A percentile compares a stretch with the other conserved stretches of the same genome.
Evolutionary conservation across 2,113 vertebrate species (phyloP).

Genomic region (Anas platyrhynchos): DNA sequence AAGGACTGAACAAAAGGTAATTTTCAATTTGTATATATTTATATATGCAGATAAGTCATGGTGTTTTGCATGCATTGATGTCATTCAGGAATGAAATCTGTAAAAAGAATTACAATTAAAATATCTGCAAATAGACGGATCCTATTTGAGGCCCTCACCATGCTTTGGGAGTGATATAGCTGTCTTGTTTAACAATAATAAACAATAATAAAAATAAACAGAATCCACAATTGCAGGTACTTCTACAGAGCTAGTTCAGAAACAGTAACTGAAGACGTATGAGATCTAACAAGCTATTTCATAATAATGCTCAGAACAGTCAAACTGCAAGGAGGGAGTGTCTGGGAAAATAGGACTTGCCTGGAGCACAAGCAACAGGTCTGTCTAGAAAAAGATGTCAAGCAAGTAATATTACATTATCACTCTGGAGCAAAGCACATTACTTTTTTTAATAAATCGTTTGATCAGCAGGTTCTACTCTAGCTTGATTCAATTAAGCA

Average conservation of each 20-base stretch:
- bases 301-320: conserved; percentile 10
- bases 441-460: not conserved
- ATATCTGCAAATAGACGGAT: not conserved
- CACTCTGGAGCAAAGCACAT: not conserved
- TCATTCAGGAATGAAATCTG: not conserved
- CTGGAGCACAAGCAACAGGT: conserved; percentile 67
- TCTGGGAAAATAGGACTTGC: conserved; percentile 67
- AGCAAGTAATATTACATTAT: conserved; percentile 66
- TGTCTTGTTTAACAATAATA: not conserved
- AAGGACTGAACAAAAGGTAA: not conserved
- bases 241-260: not conserved
- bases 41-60: not conserved
- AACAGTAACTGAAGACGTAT: not conserved
- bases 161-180: not conserved
- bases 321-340: conserved; percentile 59
- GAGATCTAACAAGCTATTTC: not conserved
- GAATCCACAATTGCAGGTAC: not conserved
- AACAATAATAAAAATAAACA: not conserved
- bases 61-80: not conserved
- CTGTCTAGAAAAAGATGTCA: conserved; percentile 71
- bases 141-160: not conserved
- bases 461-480: conserved; percentile 31
- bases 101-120: not conserved
- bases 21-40: not conserved
- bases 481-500: not conserved